Evolutionary conservation across 2,797 vertebrate species (phyloP).

Genomic region (Alca torda): DNA sequence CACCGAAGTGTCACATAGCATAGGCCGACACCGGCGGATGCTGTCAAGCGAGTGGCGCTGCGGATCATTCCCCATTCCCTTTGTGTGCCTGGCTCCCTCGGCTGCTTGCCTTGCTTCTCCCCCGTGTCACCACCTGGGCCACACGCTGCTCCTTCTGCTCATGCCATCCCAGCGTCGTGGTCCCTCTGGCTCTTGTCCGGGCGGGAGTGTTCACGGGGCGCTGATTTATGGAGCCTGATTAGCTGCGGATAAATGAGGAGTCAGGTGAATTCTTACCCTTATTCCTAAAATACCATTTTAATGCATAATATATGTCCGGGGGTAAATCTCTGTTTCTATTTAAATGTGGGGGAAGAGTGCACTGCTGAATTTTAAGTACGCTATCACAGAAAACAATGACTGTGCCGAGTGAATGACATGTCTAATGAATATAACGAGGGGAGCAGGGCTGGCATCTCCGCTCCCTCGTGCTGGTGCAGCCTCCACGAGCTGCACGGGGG

Average conservation of each 20-base stretch:
- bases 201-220: not conserved
- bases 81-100: not conserved
- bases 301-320: not conserved
- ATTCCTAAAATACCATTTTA: not conserved
- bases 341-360: not conserved
- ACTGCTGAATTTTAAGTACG: not conserved
- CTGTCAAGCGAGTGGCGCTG: slow-evolving; percentile 11
- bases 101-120: not conserved
- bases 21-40: not conserved
- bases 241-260: not conserved
- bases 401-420: not conserved
- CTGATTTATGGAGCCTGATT: not conserved
- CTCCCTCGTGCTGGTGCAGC: not conserved
- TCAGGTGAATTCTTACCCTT: slow-evolving; percentile 12
- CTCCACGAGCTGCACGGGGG: not conserved
- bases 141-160: not conserved
- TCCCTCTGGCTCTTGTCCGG: not conserved
- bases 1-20: not conserved
- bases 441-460: not conserved
- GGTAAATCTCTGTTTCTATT: slow-evolving; percentile 27
- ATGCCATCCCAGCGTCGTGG: not conserved
- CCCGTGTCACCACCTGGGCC: not conserved
- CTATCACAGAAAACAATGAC: not conserved
- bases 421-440: not conserved
- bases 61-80: slow-evolving; percentile 40